Evolutionary conservation across 2,888 invertebrate species (phyloP).

Genomic region (Tuta absoluta): DNA sequence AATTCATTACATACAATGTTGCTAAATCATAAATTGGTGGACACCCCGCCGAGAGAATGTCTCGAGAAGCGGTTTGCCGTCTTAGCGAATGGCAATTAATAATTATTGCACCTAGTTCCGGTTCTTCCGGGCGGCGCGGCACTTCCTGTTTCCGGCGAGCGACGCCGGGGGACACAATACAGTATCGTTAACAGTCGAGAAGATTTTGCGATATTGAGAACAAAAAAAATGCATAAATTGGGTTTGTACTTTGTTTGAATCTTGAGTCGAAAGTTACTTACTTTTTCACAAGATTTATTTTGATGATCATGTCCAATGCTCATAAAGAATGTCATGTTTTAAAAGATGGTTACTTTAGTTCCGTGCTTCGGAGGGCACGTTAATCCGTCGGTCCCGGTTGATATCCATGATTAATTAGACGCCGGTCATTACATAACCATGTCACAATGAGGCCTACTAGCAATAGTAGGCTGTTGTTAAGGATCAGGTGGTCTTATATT

Average conservation of each 20-base stretch:
- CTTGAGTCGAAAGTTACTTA: not conserved
- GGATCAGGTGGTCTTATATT: no score
- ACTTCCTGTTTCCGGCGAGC: slow-evolving; percentile 61
- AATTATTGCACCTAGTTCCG: slow-evolving; percentile 78
- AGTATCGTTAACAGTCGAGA: slow-evolving; percentile 53
- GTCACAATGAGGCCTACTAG: no score
- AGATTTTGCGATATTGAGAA: slow-evolving; percentile 38
- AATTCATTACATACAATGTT: slow-evolving; percentile 38
- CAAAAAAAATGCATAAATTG: not conserved
- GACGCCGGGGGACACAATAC: slow-evolving; percentile 43
- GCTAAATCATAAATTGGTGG: slow-evolving; percentile 46
- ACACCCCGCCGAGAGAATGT: slow-evolving; percentile 57
- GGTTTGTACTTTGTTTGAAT: not conserved
- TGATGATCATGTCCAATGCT: no score
- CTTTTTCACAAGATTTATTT: no score
- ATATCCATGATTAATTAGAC: no score
- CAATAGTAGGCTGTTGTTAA: no score
- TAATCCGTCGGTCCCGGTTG: no score
- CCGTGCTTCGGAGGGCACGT: no score
- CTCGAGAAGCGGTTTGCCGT: slow-evolving; percentile 60
- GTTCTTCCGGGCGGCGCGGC: slow-evolving; percentile 59
- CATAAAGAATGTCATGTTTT: no score
- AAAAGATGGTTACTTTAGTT: no score
- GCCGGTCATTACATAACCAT: no score
- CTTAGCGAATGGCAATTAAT: slow-evolving; percentile 71